Percentiles rank a stretch among this genome's conserved stretches.
phyloP scores from a whole-genome alignment of 1,140 invertebrate genomes.

The Plodia interpunctella region DNA sequence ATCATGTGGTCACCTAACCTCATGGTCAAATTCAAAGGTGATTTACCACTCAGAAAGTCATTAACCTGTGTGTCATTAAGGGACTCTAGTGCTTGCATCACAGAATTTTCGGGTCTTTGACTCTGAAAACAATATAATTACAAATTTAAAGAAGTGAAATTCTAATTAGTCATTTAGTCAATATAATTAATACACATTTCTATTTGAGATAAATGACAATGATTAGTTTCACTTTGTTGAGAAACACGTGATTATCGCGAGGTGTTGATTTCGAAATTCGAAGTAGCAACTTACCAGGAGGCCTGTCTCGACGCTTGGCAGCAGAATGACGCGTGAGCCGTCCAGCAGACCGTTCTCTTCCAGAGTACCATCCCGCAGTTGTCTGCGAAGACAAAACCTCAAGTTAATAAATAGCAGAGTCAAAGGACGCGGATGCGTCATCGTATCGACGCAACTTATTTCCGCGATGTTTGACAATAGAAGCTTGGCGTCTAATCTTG shows the following conservation, averaged over 20 bases:
- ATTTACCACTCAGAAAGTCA: conserved; percentile 95
- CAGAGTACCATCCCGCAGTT: conserved; percentile 91
- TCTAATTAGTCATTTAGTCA: conserved; percentile 31
- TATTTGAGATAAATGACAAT: conserved; percentile 37
- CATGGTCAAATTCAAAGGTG: conserved; percentile 95
- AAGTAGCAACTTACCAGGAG: conserved; percentile 86
- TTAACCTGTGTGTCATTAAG: conserved; percentile 96
- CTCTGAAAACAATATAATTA: conserved; percentile 81
- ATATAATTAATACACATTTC: conserved; percentile 19
- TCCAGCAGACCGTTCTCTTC: conserved; percentile 91
- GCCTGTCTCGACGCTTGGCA: conserved; percentile 96
- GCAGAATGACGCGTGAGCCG: conserved; percentile 90
- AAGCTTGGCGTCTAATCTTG: conserved; percentile 64
- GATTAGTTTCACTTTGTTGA: conserved; percentile 58
- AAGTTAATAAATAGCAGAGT: conserved; percentile 53
- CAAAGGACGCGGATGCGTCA: conserved; percentile 73
- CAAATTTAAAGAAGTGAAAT: conserved; percentile 22
- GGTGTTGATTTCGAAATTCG: conserved; percentile 50
- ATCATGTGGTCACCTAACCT: conserved; percentile 97
- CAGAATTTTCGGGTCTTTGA: conserved; percentile 93
- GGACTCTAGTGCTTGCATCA: conserved; percentile 96
- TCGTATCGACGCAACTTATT: conserved; percentile 74
- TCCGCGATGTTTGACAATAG: conserved; percentile 76
- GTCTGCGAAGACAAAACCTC: conserved; percentile 79
- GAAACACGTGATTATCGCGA: conserved; percentile 68